phyloP scores from a whole-genome alignment of 92 coral and sea anemone genomes.

The Paragorgia papillata region DNA sequence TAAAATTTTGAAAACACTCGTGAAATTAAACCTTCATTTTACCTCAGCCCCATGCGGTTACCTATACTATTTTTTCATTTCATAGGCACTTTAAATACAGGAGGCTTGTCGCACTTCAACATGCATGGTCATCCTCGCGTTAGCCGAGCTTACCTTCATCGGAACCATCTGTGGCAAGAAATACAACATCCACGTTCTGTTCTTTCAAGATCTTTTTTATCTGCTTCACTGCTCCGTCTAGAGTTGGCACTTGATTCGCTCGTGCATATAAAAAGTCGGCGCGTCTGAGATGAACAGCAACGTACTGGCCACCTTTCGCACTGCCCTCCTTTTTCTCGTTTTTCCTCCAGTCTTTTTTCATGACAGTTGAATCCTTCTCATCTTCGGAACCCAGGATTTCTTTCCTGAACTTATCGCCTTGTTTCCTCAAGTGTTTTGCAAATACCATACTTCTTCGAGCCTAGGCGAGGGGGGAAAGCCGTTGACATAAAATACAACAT shows the following conservation, averaged over 20 bases:
- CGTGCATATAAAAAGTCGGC: slow-evolving; percentile 95
- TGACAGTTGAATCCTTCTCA: slow-evolving; percentile 76
- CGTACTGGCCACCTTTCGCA: slow-evolving; percentile 91
- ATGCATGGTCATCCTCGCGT: too few species aligned
- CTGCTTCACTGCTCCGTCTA: slow-evolving; percentile 86
- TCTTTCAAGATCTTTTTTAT: slow-evolving; percentile 72
- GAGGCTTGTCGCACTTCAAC: too few species aligned
- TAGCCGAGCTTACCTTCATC: slow-evolving; percentile 67
- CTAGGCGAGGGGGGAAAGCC: slow-evolving; percentile 40
- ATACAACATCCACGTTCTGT: slow-evolving; percentile 80
- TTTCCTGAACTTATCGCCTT: slow-evolving; percentile 89
- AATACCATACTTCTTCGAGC: slow-evolving; percentile 96
- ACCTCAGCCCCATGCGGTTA: too few species aligned
- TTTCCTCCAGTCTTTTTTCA: slow-evolving; percentile 94
- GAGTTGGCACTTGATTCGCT: slow-evolving; percentile 76
- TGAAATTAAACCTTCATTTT: too few species aligned
- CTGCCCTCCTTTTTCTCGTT: slow-evolving; percentile 83
- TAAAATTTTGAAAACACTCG: too few species aligned
- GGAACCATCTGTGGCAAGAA: slow-evolving; percentile 90
- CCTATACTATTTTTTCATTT: too few species aligned
- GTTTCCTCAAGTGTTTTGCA: slow-evolving; percentile 90
- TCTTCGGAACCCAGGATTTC: slow-evolving; percentile 83
- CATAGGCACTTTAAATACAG: too few species aligned
- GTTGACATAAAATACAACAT: too few species aligned
- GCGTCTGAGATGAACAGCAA: slow-evolving; percentile 86